Base-by-base conservation (phyloP, 2,797 vertebrate species). In the Crypturellus tataupa region DNA sequence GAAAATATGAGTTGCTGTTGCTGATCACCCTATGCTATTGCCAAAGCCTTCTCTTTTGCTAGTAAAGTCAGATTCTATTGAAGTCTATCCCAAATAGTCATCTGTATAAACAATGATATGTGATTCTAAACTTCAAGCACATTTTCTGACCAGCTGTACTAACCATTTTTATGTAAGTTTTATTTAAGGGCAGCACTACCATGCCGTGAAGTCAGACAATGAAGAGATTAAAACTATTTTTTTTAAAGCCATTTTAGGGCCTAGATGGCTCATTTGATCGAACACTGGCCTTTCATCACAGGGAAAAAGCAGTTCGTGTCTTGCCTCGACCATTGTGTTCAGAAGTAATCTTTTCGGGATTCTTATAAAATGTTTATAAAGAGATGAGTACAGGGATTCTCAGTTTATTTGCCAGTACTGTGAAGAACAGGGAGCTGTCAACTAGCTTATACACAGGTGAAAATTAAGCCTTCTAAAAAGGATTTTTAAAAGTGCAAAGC, bases 21-120 rank as follows among this genome's bases (percentile, higher is more conserved):
- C 95, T 96, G 97, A 98, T 98, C 96, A 91, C 87, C 97, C 95
- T 93, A 90, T 93, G 90, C 91, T 97, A 84, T 94, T 97, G 97
- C 96, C 97, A 97, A 97, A 97, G 96, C 94, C 80, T 89, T 94
- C 96, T 97, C 91, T 92, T 95, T 87, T 92, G 96, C 95, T 96
- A 98, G 94, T 91, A 94, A 97, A 98, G 96, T 98, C 97, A 96
- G 86, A 96, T 97, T 96, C 97, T 97, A 98, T 98, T 99, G 98
- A 99, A 99, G 98, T 99, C 95, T 81, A 87, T 97, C 97, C 98
- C 98, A 97, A 98, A 98, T 96, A 98, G 95, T 98, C 99, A 99
- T 99, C 99, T 99, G 99, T 99, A 95, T 98, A 99, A 99, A 99
- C 99, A 99, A 98, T 97, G 98, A 97, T 98, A 96, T 98, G 98